Base-by-base conservation (phyloP, 92 coral and sea anemone species). In the Epizoanthus scotinus region DNA sequence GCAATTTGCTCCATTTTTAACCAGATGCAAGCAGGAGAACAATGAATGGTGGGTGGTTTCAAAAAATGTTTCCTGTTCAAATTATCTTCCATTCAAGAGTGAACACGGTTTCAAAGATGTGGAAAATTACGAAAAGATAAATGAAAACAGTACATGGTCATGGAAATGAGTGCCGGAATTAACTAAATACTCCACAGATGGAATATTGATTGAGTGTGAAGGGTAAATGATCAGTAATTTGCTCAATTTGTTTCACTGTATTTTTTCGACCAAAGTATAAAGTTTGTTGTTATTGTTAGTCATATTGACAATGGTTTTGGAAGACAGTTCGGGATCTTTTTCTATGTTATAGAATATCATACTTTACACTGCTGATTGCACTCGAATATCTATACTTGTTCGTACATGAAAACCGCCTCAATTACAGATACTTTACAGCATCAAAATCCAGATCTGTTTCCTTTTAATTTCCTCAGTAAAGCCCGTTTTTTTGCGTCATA, bases 101-200 rank as follows among this genome's bases (percentile, higher is more conserved):
- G 49, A 54, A 53, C 20, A 18, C 78, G 54, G n/a, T 54, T 27
- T 55, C 34, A 44, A 13, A 27, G 7, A 18, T 26, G 55, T 47
- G 53, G 59, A 70, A 70, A 5, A 20, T 42, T 50, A 50, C 21
- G 53, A 70, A 44, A 50, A 50, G 31, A 12, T 49, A 21, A 70
- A 70, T 70, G 60, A 73, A 73, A 54, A 12, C 19, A 15, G 50
- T 29, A 63, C 78, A 26, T 73, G 64, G 50, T 49, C 78, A 26
- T 73, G 64, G 50, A 73, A 55, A 73, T 53, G 27, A 73, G 47
- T 49, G 54, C 42, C 78, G 61, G 22, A 73, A 53, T 73, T n/a
- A 26, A 1, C 28, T 55, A 54, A 28, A 52, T n/a, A 21, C 44
- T 25, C 1, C 10, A 58, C 26, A 26, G 21, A 55, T 29, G 63